Percentiles rank a stretch among this genome's conserved stretches.
Evolutionary conservation across 2,797 vertebrate genomes (phyloP).

Genomic region (Ctenopoma multispine): DNA sequence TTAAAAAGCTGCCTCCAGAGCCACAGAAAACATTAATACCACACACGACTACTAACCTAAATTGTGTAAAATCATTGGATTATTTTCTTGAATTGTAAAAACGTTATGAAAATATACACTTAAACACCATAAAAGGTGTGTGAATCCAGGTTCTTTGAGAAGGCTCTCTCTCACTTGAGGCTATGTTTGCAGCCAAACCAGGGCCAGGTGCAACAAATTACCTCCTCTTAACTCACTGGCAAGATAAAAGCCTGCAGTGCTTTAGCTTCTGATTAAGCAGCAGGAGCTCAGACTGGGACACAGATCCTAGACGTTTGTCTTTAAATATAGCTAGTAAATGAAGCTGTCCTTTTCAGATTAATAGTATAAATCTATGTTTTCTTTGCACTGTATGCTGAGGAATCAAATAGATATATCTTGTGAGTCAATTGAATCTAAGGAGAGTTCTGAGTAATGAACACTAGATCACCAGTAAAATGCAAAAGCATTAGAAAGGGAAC

Average conservation of each 20-base stretch:
- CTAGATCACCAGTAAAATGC: not conserved
- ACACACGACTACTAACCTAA: too few species aligned
- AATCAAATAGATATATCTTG: not conserved
- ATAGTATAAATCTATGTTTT: not conserved
- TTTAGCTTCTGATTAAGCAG: not conserved
- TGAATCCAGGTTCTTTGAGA: not conserved
- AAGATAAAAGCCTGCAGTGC: not conserved
- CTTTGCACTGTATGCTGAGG: not conserved
- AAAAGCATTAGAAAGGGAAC: not conserved
- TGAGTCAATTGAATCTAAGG: not conserved
- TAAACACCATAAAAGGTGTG: not conserved
- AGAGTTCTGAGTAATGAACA: not conserved
- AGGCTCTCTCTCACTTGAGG: not conserved
- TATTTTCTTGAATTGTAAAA: not conserved
- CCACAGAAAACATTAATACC: not conserved
- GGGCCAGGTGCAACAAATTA: constrained; percentile 13
- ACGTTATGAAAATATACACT: not conserved
- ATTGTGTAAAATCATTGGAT: not conserved
- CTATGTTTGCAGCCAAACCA: not conserved
- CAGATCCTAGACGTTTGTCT: not conserved
- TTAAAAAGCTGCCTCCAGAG: not conserved
- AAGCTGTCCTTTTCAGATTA: not conserved
- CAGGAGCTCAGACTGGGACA: not conserved
- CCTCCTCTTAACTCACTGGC: not conserved
- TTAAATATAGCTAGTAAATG: not conserved